phyloP scores from a whole-genome alignment of 2,113 vertebrate genomes.

The Gopherus evgoodei region DNA sequence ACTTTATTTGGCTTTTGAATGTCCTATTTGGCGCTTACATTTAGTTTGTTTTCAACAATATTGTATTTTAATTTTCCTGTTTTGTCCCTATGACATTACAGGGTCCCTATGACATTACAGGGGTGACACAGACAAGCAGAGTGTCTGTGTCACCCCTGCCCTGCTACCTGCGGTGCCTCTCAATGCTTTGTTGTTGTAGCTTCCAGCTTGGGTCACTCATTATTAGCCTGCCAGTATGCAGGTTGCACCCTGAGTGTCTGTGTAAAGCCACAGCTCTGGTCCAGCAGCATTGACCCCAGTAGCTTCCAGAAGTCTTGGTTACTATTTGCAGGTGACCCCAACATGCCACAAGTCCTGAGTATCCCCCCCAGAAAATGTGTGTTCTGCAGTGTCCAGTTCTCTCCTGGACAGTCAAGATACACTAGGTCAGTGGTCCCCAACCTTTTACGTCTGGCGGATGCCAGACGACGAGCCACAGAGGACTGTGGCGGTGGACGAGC shows the following conservation, averaged over 20 bases:
- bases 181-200: background rate
- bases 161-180: background rate
- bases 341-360: too few relatives aligned
- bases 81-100: background rate
- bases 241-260: background rate
- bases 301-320: too few relatives aligned
- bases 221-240: background rate
- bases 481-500: too few relatives aligned
- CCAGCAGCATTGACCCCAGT: background rate
- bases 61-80: background rate
- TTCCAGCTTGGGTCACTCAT: background rate
- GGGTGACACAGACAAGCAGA: background rate
- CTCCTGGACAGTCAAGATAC: background rate
- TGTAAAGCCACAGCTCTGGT: background rate
- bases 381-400: background rate
- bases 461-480: too few relatives aligned
- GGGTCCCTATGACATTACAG: background rate
- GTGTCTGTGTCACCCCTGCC: background rate
- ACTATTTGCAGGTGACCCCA: too few relatives aligned
- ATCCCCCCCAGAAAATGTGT: background rate
- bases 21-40: background rate
- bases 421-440: background rate
- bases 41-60: background rate
- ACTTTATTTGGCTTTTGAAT: background rate
- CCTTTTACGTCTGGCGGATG: too few relatives aligned